Percentiles rank a stretch among this genome's conserved stretches.
Evolutionary conservation across 1,140 invertebrate species (phyloP).

Genomic region (Asbolus verrucosus): DNA sequence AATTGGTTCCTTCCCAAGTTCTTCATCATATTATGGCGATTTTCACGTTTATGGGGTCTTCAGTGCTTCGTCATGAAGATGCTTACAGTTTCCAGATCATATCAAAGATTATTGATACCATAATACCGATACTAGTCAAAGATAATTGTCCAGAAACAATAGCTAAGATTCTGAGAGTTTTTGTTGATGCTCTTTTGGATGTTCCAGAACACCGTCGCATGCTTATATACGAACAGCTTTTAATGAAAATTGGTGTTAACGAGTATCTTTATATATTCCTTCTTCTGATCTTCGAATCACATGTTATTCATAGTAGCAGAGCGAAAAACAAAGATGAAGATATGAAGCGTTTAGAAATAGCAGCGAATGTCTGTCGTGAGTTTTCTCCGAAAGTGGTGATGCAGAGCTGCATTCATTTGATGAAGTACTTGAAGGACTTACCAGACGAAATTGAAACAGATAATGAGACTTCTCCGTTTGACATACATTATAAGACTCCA

Average conservation of each 20-base stretch:
- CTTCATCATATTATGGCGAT: conserved; percentile 93
- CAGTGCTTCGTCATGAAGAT: conserved; percentile 91
- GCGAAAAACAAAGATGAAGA: conserved; percentile 62
- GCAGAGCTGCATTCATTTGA: conserved; percentile 73
- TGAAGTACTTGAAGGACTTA: conserved; percentile 74
- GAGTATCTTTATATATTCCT: conserved; percentile 84
- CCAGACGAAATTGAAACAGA: conserved; percentile 74
- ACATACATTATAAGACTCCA: conserved; percentile 70
- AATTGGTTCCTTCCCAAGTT: conserved; percentile 83
- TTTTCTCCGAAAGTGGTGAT: conserved; percentile 75
- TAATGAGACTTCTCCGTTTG: conserved; percentile 73
- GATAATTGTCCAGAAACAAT: conserved; percentile 68
- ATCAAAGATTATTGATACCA: conserved; percentile 87
- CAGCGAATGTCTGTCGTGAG: conserved; percentile 73
- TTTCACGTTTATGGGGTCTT: conserved; percentile 95
- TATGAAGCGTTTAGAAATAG: conserved; percentile 74
- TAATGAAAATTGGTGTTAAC: conserved; percentile 77
- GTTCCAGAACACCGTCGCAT: conserved; percentile 89
- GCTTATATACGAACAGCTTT: conserved; percentile 83
- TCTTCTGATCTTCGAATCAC: conserved; percentile 76
- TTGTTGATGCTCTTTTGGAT: conserved; percentile 88
- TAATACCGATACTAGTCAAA: conserved; percentile 86
- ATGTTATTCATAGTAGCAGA: conserved; percentile 70
- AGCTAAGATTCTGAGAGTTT: conserved; percentile 84
- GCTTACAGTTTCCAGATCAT: conserved; percentile 95